Evolutionary conservation across 2,797 vertebrate genomes (phyloP), one percentile per base, ranked within the genome.

Genomic region (Sebastes cheni): DNA sequence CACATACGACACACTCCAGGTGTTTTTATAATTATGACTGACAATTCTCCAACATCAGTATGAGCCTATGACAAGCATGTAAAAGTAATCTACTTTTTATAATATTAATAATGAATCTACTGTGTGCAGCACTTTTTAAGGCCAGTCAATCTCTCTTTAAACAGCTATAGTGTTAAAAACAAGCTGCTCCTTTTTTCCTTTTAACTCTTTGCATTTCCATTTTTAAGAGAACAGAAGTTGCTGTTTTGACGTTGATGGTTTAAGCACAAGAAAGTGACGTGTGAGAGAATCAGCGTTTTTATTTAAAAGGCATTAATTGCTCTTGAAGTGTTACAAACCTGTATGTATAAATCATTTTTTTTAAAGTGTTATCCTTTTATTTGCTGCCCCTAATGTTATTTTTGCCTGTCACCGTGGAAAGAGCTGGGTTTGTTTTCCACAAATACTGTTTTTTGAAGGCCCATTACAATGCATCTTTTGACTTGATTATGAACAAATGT

Each of bases 261-360:
- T 29, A 61, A 77, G 78, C 64, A 81, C 54, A 78, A 81, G 64
- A 85, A 78, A 76, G 72, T 67, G 61, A 23, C 1, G 7, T 4
- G 12, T 39, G 74, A 66, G 66, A 75, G 69, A 81, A 79, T 77
- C 54, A 52, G 18, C 34, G 39, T 68, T 77, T 76, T 83, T 72
- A 22, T 83, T 69, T 67, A 18, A 79, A 81, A 77, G 61, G 81
- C 75, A 91, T 89, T 46, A 23, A 34, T 83, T 86, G 65, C 50
- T 78, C 72, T 81, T 86, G 27, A 88, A 86, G 86, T 92, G 68
- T 94, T 94, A 90, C 20, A 75, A 60, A 78, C 60, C 64, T 10
- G 77, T 39, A 75, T 75, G 77, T 82, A 77, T 82, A 29, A 10
- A 75, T 61, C 8, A 0, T 27, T 58, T 80, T 69, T 58, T 80